These are phyloP conservation scores for Choreutis nemorana DNA, from an alignment of 2,888 invertebrate genomes.

Conservation along the genomic window DNA sequence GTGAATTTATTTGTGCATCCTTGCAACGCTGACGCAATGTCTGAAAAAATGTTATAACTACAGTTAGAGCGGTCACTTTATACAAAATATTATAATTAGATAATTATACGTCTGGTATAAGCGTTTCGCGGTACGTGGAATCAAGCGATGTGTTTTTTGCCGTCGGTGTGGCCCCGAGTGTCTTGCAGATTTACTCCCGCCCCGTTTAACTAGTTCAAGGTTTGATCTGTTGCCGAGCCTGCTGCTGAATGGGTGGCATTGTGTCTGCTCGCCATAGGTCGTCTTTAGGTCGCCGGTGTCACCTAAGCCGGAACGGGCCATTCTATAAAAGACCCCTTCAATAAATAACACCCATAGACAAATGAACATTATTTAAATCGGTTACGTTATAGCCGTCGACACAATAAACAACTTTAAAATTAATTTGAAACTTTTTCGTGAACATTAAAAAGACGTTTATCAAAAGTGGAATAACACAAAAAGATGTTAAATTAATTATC, in stretches of 20 bases:
- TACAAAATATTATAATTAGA: constrained; percentile 50
- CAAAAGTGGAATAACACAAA: too few species aligned
- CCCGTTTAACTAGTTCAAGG: constrained; percentile 60
- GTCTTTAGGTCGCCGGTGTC: constrained; percentile 50
- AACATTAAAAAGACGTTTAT: too few species aligned
- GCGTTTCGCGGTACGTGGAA: constrained; percentile 42
- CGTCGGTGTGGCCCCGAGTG: constrained; percentile 42
- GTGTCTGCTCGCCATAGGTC: constrained; percentile 51
- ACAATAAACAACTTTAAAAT: too few species aligned
- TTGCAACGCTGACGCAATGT: constrained; percentile 12
- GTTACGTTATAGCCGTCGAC: too few species aligned
- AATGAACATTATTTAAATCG: too few species aligned
- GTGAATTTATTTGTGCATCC: constrained; percentile 27
- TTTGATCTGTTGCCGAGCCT: constrained; percentile 23
- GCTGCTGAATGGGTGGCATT: constrained; percentile 50
- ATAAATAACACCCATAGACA: too few species aligned
- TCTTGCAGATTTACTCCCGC: constrained; percentile 41
- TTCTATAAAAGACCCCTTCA: constrained; percentile 36
- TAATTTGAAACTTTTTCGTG: too few species aligned
- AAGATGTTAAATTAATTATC: constrained; percentile 54
- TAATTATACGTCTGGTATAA: constrained; percentile 57
- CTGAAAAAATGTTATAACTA: constrained; percentile 13
- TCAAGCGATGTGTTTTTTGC: constrained; percentile 39
- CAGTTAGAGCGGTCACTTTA: constrained; percentile 19
- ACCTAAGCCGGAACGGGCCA: constrained; percentile 36